Evolutionary conservation across 2,113 vertebrate genomes (phyloP).

Genomic region (Gallinago media): DNA sequence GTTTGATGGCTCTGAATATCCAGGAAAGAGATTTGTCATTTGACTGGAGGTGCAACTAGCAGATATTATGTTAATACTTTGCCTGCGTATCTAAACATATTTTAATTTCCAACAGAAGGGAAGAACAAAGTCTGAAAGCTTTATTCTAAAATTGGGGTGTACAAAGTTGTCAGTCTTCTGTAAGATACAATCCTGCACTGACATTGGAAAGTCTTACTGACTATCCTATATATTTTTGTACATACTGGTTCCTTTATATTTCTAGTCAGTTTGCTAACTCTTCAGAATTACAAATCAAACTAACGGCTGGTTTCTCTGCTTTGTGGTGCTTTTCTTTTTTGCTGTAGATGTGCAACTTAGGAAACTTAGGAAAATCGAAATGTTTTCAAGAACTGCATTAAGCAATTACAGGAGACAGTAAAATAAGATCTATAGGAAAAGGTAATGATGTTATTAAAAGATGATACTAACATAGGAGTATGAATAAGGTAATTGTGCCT

Average conservation of each 20-base stretch:
- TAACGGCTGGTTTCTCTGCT: not conserved
- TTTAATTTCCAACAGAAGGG: not conserved
- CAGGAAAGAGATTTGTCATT: not conserved
- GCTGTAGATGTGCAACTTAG: not conserved
- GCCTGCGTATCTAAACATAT: not conserved
- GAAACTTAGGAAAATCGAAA: not conserved
- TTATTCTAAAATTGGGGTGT: not conserved
- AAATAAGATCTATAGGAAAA: not conserved
- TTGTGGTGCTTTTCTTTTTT: not conserved
- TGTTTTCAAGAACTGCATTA: not conserved
- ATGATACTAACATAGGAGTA: not conserved
- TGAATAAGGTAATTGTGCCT: not conserved
- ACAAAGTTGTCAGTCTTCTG: not conserved
- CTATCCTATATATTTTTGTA: rapidly evolving
- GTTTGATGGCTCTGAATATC: not conserved
- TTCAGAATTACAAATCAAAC: not conserved
- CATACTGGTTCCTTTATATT: not conserved
- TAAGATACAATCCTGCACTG: not conserved
- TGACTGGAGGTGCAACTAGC: not conserved
- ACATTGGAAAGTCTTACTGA: not conserved
- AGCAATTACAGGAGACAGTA: not conserved
- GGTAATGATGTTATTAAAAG: not conserved
- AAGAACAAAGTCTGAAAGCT: not conserved
- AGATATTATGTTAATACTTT: not conserved
- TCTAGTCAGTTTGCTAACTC: not conserved